These are phyloP conservation scores for Euura lappo DNA, from an alignment of 1,140 invertebrate genomes.

Conservation along the genomic window DNA sequence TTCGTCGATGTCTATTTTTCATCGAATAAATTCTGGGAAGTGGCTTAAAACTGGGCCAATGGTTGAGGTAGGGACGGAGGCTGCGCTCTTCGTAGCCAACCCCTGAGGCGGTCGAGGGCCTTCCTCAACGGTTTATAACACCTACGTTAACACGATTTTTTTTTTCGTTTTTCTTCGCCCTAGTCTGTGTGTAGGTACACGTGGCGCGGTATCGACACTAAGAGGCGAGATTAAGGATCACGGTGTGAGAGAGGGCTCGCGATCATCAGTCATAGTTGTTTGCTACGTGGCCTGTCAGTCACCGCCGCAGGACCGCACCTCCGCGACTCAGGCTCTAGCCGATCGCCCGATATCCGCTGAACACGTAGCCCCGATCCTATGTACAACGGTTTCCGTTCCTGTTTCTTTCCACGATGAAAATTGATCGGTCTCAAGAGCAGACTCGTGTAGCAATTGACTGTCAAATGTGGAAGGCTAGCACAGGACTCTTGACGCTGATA, in stretches of 20 bases:
- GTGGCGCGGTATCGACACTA: neutral
- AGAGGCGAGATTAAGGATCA: constrained; percentile 1
- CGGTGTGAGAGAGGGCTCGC: neutral
- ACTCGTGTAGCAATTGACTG: too few species aligned
- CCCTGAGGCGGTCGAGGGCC: neutral
- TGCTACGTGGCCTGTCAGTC: neutral
- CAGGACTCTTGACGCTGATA: too few species aligned
- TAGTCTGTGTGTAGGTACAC: neutral
- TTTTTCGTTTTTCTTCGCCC: too few species aligned
- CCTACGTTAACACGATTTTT: too few species aligned
- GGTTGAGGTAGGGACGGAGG: neutral
- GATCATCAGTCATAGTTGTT: constrained; percentile 5
- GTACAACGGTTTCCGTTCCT: neutral
- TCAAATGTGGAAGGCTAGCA: too few species aligned
- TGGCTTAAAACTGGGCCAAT: neutral
- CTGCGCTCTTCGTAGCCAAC: neutral
- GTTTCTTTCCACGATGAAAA: neutral
- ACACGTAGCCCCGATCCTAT: too few species aligned
- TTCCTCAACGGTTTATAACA: neutral
- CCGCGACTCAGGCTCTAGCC: too few species aligned
- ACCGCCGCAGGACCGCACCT: neutral
- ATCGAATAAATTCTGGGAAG: too few species aligned
- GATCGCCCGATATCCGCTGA: too few species aligned
- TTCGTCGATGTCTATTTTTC: too few species aligned
- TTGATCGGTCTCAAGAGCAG: too few species aligned